Evolutionary conservation across 2,797 vertebrate genomes (phyloP).

Genomic region (Sebastiscus tertius): DNA sequence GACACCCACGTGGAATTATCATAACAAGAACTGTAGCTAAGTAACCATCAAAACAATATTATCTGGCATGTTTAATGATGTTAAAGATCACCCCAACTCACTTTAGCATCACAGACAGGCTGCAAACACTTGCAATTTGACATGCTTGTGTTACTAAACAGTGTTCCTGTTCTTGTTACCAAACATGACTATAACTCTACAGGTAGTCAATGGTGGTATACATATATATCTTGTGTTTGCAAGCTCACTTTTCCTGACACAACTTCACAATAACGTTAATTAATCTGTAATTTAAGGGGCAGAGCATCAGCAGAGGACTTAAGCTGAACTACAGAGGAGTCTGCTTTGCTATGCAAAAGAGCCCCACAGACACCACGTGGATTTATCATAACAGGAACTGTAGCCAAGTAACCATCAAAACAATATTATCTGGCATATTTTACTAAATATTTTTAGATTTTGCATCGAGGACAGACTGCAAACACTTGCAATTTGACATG

Average conservation of each 20-base stretch:
- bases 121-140: neutral
- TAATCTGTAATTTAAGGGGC: no score
- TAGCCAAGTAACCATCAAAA: no score
- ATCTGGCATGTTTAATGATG: neutral
- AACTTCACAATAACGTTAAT: neutral
- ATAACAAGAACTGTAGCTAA: neutral
- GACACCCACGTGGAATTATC: slow-evolving; percentile 28
- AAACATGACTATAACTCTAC: neutral
- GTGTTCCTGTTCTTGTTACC: neutral
- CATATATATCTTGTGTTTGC: neutral
- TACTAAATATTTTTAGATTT: no score
- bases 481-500: neutral
- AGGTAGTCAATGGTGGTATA: neutral
- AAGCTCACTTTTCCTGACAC: neutral
- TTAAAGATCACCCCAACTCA: neutral
- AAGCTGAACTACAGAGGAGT: neutral
- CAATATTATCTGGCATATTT: no score
- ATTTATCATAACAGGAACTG: no score
- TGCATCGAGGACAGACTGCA: no score
- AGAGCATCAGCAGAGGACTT: neutral
- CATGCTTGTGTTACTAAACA: neutral
- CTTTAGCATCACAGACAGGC: neutral
- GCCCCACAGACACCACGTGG: no score
- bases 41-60: neutral
- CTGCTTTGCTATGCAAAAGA: no score